These are phyloP conservation scores for Heterotis niloticus DNA, from an alignment of 2,113 vertebrate genomes.

Conservation along the genomic window DNA sequence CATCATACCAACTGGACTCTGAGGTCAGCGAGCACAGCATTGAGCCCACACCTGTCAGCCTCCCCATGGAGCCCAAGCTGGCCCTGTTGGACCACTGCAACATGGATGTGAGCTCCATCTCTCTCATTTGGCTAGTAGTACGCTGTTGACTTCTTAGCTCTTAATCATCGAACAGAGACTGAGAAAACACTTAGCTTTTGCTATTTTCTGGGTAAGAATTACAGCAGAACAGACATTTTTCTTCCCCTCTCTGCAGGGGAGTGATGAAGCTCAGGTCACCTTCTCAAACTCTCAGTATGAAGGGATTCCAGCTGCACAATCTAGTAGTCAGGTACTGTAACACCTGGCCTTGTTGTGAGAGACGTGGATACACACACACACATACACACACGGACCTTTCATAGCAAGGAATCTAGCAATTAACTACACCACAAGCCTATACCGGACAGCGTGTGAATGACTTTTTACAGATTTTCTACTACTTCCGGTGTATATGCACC, in stretches of 20 bases:
- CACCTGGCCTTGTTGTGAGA: not conserved
- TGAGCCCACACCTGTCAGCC: not conserved
- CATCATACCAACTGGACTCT: not conserved
- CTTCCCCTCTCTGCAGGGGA: slow-evolving; percentile 39
- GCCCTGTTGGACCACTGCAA: not conserved
- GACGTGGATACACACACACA: slow-evolving; percentile 7
- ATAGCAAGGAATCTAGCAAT: too few species aligned
- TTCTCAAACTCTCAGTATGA: slow-evolving; percentile 55
- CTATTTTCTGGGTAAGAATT: not conserved
- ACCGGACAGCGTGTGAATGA: too few species aligned
- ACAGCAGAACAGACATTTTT: not conserved
- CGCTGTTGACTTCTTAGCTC: not conserved
- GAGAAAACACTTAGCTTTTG: not conserved
- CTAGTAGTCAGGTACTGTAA: slow-evolving; percentile 28
- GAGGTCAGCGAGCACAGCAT: not conserved
- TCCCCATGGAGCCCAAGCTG: not conserved
- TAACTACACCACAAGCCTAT: too few species aligned
- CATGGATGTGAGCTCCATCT: not conserved
- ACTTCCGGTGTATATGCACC: slow-evolving; percentile 3
- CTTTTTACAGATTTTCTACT: not conserved
- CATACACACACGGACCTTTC: not conserved
- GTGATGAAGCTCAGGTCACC: slow-evolving; percentile 33
- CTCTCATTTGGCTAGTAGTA: not conserved
- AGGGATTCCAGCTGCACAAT: slow-evolving; percentile 45
- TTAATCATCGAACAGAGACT: too few species aligned